Conservation (phyloP, 2,113 vertebrate species). For the Neodontobutis hainanensis region DNA sequence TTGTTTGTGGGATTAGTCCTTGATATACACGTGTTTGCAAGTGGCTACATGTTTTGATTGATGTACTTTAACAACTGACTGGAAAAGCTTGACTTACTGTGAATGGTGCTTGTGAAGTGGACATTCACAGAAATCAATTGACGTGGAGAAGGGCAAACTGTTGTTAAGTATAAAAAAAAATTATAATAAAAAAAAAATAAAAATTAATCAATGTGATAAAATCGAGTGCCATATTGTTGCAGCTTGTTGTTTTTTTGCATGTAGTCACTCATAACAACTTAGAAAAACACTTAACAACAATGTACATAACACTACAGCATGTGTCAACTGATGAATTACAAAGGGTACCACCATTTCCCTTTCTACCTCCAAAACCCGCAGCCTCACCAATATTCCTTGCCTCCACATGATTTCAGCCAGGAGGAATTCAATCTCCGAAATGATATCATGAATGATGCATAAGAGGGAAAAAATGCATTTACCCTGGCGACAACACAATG, state of each 20-base stretch:
- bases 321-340: background rate
- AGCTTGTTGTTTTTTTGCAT: constrained; percentile 9
- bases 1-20: constrained; percentile 9
- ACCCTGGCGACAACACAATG: constrained; percentile 70
- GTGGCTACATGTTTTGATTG: background rate
- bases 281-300: background rate
- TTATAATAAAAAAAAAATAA: constrained; percentile 1
- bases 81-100: background rate
- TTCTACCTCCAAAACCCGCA: constrained; percentile 25
- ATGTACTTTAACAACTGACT: background rate
- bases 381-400: constrained; percentile 32
- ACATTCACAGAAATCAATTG: constrained; percentile 6
- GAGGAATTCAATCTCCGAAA: constrained; percentile 76
- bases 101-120: constrained; percentile 10
- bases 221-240: constrained; percentile 4
- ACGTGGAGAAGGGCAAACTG: background rate
- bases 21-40: background rate
- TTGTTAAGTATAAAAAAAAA: background rate
- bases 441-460: constrained; percentile 79
- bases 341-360: constrained; percentile 19
- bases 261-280: background rate
- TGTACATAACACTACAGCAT: background rate
- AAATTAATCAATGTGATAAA: constrained; percentile 12
- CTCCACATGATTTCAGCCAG: constrained; percentile 68
- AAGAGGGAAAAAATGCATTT: constrained; percentile 69